Base-by-base conservation (phyloP, 2,113 vertebrate genomes). In the Ageneiosus marmoratus region DNA sequence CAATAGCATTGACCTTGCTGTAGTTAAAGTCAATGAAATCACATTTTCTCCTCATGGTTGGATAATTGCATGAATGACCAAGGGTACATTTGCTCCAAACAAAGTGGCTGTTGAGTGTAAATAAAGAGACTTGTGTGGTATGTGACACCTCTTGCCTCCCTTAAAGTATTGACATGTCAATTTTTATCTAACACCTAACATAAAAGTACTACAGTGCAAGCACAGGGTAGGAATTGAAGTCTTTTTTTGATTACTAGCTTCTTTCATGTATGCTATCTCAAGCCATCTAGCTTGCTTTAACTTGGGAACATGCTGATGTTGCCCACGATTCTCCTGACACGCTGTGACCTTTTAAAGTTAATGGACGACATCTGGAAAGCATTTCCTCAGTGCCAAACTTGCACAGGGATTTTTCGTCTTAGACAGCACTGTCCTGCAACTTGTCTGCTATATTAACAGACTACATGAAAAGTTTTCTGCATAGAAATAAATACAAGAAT, bases 301-400 rank as follows among this genome's bases (percentile, higher is more conserved):
- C 46, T 34, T 67, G 69, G n/a, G 41, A 53, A 60, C 27, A 34
- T 46, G 53, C 70, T 62, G 32, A 74, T 62, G 44, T 62, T 50
- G 80, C 41, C 18, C 63, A n/a, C 69, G 29, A 37, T 34, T 48
- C 55, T 55, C 27, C 65, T 78, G 82, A 70, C 65, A 34, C 24
- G 44, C 75, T 27, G 16, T 86, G 82, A 77, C 77, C 86, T 77
- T 67, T 69, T 70, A 75, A 75, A 77, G 65, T 86, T 80, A 65
- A 78, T 53, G 63, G 55, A 55, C 48, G 83, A 85, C 83, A 89
- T 86, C 82, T 89, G 87, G 82, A 88, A 89, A 86, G 73, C 48
- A 80, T 89, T 85, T 82, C 51, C 76, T 67, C 12, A 46, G 58
- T 44, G 69, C 51, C 70, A 58, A 82, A 79, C 72, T 32, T 48